Percentiles rank a stretch among this genome's conserved stretches.
Evolutionary conservation across 2,113 vertebrate species (phyloP).

Genomic region (Halcyon senegalensis): DNA sequence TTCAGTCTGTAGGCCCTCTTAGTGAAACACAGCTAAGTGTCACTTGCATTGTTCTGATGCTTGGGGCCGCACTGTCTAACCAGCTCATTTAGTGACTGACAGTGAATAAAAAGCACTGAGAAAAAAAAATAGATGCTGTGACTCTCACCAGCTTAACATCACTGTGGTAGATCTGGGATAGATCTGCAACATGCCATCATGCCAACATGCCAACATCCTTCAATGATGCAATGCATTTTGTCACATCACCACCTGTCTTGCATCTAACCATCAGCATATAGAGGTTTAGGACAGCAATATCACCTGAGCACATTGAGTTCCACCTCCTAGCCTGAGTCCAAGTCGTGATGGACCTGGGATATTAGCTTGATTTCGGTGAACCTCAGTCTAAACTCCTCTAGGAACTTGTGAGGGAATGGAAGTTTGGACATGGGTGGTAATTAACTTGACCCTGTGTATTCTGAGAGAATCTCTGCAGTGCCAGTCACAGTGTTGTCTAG

Average conservation of each 20-base stretch:
- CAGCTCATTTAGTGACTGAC: not conserved
- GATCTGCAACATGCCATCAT: not conserved
- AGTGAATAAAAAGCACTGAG: not conserved
- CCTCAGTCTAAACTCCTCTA: not conserved
- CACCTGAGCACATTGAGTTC: not conserved
- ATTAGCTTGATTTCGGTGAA: not conserved
- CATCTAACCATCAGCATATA: not conserved
- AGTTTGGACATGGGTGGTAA: accelerated
- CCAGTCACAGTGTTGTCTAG: not conserved
- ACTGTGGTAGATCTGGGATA: not conserved
- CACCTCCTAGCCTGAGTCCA: not conserved
- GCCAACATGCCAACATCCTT: not conserved
- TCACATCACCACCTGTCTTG: not conserved
- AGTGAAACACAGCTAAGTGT: not conserved
- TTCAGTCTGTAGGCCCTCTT: not conserved
- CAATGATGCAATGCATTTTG: not conserved
- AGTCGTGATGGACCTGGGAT: not conserved
- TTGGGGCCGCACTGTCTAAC: not conserved
- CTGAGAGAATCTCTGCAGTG: not conserved
- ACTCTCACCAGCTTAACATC: not conserved
- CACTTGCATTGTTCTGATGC: not conserved
- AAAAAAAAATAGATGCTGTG: not conserved
- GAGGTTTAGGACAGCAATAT: not conserved
- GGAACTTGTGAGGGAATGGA: not conserved
- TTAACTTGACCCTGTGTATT: not conserved